Conservation (phyloP, 2,797 vertebrate genomes). For the Taenioides sp. region DNA sequence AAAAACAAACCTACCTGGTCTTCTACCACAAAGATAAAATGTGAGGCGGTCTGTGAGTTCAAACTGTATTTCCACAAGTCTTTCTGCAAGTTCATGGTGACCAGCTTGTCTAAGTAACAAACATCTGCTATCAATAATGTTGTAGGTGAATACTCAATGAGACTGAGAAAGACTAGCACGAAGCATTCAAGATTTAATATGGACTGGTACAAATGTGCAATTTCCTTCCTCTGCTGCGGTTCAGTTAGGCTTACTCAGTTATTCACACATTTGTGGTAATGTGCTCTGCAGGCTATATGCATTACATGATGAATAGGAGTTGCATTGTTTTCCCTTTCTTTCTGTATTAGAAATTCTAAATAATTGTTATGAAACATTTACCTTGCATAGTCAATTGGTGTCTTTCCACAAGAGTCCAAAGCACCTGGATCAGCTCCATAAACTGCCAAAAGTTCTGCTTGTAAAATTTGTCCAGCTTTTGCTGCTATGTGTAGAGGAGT, state of each 20-base stretch:
- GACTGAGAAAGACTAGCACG: background rate
- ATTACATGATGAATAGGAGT: background rate
- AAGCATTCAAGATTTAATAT: background rate
- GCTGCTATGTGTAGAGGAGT: conserved; percentile 94
- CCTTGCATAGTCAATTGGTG: conserved; percentile 94
- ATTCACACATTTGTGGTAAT: conserved; percentile 18
- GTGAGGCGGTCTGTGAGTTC: conserved; percentile 96
- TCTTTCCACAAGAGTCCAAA: conserved; percentile 91
- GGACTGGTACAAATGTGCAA: background rate
- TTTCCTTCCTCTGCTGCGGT: conserved; percentile 14
- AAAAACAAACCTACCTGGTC: conserved; percentile 82
- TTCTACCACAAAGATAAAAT: conserved; percentile 97
- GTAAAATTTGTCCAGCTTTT: conserved; percentile 93
- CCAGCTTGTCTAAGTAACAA: conserved; percentile 87
- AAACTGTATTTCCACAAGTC: conserved; percentile 95
- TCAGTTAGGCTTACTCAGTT: conserved; percentile 25
- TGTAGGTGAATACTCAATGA: background rate
- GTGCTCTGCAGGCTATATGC: conserved; percentile 15
- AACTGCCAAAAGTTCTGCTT: conserved; percentile 91
- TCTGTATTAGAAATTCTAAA: background rate
- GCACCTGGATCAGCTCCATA: conserved; percentile 97
- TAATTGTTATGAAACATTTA: conserved; percentile 47
- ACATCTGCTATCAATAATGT: background rate
- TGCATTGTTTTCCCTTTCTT: background rate
- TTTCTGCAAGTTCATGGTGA: conserved; percentile 91